A percentile compares a stretch with the other conserved stretches of the same genome.
phyloP scores from a whole-genome alignment of 2,888 invertebrate genomes.

The Phlogophora meticulosa region DNA sequence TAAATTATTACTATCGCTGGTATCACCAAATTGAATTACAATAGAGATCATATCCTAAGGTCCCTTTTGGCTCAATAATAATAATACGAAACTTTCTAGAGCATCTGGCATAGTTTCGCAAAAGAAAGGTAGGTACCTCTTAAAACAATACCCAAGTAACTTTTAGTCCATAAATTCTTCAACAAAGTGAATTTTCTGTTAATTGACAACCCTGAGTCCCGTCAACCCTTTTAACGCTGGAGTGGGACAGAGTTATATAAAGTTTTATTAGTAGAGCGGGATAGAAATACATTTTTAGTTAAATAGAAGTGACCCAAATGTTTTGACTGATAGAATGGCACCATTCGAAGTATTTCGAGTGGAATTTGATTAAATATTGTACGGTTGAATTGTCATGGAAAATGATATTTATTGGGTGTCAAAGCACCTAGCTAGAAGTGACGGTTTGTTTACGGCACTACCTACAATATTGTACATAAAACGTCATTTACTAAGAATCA shows the following conservation, averaged over 20 bases:
- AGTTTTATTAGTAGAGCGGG: slow-evolving; percentile 43
- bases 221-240: slow-evolving; percentile 63
- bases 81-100: slow-evolving; percentile 25
- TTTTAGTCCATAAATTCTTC: slow-evolving; percentile 54
- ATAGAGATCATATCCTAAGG: slow-evolving; percentile 38
- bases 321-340: slow-evolving; percentile 48
- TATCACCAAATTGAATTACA: slow-evolving; percentile 57
- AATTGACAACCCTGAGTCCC: slow-evolving; percentile 66
- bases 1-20: slow-evolving; percentile 52
- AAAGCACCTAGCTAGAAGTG: too few species aligned
- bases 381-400: slow-evolving; percentile 11
- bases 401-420: slow-evolving; percentile 19
- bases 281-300: slow-evolving; percentile 45
- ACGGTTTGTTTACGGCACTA: too few species aligned
- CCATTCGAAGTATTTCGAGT: slow-evolving; percentile 47
- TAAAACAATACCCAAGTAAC: slow-evolving; percentile 59
- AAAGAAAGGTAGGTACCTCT: slow-evolving; percentile 37
- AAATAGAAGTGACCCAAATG: slow-evolving; percentile 44
- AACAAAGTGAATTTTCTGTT: slow-evolving; percentile 68
- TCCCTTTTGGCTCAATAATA: slow-evolving; percentile 41
- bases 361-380: slow-evolving; percentile 50
- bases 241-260: slow-evolving; percentile 33
- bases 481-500: too few species aligned
- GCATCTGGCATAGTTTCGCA: slow-evolving; percentile 34
- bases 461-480: too few species aligned